These are phyloP conservation scores for Corythornis cristatus DNA, from an alignment of 2,113 vertebrate species.

Conservation along the genomic window DNA sequence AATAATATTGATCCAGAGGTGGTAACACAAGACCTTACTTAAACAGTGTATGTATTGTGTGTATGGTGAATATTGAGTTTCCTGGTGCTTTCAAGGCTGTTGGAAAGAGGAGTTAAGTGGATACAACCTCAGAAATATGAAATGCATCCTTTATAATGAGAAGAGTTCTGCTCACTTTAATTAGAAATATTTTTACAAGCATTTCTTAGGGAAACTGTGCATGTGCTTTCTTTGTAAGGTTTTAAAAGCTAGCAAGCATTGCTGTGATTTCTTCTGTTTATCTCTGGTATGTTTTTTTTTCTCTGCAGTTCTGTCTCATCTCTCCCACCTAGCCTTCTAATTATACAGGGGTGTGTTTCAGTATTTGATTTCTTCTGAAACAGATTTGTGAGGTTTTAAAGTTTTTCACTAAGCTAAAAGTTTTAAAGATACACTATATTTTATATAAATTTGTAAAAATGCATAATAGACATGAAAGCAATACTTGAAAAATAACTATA, in stretches of 20 bases:
- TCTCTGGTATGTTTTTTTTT: background rate
- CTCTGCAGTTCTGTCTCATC: background rate
- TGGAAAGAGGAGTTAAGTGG: background rate
- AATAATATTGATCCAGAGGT: background rate
- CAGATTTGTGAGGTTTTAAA: background rate
- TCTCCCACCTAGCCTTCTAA: background rate
- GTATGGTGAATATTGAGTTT: background rate
- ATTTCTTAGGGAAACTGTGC: background rate
- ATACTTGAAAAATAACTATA: background rate
- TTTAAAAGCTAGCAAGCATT: background rate
- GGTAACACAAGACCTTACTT: background rate
- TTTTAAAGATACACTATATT: background rate
- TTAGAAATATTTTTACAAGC: background rate
- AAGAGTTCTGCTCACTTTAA: background rate
- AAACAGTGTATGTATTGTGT: background rate
- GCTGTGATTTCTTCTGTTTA: slow-evolving; percentile 10
- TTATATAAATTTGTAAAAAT: background rate
- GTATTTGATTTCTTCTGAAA: background rate
- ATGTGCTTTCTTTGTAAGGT: background rate
- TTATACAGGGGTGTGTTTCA: background rate
- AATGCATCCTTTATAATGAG: background rate
- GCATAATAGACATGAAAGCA: background rate
- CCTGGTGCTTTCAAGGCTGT: background rate
- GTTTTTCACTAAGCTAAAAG: background rate
- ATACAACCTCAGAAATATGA: background rate